Evolutionary conservation across 2,113 vertebrate genomes (phyloP).

Genomic region (Scopus umbretta): DNA sequence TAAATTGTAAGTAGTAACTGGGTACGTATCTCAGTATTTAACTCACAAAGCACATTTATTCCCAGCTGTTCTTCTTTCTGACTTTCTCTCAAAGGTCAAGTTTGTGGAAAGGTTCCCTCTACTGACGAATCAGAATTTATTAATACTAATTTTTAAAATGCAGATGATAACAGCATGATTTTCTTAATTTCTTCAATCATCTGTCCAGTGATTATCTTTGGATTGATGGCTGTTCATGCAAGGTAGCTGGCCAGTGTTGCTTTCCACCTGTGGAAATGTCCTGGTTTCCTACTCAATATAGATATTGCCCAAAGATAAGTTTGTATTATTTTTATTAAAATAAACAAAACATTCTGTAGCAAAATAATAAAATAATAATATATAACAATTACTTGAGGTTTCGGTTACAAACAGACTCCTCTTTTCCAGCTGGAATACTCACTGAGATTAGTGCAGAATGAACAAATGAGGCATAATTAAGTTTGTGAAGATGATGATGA

Average conservation of each 20-base stretch:
- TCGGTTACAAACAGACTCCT: neutral
- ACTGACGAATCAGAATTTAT: slow-evolving; percentile 12
- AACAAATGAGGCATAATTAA: slow-evolving; percentile 46
- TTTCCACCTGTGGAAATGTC: neutral
- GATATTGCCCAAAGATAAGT: neutral
- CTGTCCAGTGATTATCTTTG: neutral
- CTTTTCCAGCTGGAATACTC: slow-evolving; percentile 27
- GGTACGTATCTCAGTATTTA: neutral
- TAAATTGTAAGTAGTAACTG: neutral
- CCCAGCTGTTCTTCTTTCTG: neutral
- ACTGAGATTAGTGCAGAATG: neutral
- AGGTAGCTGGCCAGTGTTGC: neutral
- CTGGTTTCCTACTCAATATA: neutral
- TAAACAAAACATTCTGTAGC: neutral
- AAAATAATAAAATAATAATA: neutral
- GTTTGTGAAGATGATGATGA: slow-evolving; percentile 24
- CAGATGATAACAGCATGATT: neutral
- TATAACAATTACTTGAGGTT: neutral
- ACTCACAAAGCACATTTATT: neutral
- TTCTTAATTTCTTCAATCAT: neutral
- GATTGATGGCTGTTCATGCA: neutral
- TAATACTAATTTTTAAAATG: slow-evolving; percentile 15
- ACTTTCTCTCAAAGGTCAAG: slow-evolving; percentile 35
- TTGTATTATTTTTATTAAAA: neutral
- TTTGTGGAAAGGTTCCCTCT: slow-evolving; percentile 17